Conservation (phyloP, 1,140 invertebrate species). For the Drosophila santomea region DNA sequence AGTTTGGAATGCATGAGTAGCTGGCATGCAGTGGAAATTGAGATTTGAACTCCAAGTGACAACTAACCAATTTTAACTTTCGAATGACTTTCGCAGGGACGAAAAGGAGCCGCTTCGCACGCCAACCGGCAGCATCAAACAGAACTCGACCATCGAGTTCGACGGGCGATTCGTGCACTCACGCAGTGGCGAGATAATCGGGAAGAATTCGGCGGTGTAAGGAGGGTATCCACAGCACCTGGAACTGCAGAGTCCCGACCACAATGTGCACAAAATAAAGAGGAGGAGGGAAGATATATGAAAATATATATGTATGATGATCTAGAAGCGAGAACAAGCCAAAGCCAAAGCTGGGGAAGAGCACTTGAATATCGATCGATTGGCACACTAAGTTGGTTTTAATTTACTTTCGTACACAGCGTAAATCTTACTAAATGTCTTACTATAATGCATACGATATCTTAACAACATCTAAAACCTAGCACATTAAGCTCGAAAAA, state of each 20-base stretch:
- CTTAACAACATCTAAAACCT: constrained; percentile 37
- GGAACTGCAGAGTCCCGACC: constrained; percentile 4
- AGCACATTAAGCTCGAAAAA: constrained; percentile 38
- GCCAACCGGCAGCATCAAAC: constrained; percentile 88
- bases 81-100: constrained; percentile 86
- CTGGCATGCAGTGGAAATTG: constrained; percentile 12
- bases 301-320: constrained; percentile 10
- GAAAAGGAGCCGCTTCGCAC: constrained; percentile 92
- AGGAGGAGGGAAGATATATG: background rate
- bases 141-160: constrained; percentile 91
- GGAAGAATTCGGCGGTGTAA: constrained; percentile 94
- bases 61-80: background rate
- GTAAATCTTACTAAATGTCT: constrained; percentile 63
- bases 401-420: constrained; percentile 45
- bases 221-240: constrained; percentile 22
- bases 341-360: constrained; percentile 66
- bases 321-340: constrained; percentile 24
- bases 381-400: constrained; percentile 55
- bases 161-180: constrained; percentile 92
- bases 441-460: constrained; percentile 50
- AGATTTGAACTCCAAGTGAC: background rate
- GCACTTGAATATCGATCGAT: constrained; percentile 43
- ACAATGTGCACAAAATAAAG: constrained; percentile 15
- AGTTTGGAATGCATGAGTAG: constrained; percentile 14
- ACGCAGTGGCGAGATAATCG: constrained; percentile 91